Base-by-base conservation (phyloP, 2,113 vertebrate species). In the Microcebus lehilahytsara region DNA sequence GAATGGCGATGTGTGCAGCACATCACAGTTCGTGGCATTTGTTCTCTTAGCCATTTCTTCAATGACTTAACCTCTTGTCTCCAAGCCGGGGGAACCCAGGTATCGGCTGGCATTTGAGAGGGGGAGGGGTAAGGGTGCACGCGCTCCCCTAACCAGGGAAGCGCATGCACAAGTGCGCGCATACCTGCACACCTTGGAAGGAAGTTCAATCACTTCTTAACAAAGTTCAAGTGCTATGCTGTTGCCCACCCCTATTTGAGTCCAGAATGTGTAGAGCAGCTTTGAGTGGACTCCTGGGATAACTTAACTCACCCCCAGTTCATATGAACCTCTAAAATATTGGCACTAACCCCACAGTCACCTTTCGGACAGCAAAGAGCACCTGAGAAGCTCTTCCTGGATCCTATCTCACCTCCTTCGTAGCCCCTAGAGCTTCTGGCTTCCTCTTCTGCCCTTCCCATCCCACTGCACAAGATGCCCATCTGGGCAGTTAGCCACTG, bases 51-150 rank as follows among this genome's bases (percentile, higher is more conserved):
- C 13, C 14, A 10, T 49, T 12, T 23, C 23, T 64, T 78, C 79
- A 30, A 3, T 25, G 25, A 53, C 51, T 64, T 25, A 80, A 42
- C 12, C 40, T 72, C 53, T n/a, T 40, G 12, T 37, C 25, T 81
- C 51, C 25, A 27, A 0, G 0, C 34, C 37, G 42, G 32, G 56
- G n/a, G 75, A 94, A 69, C 69, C 81, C 42, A 77, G 56, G 58
- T 27, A 9, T 75, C 32, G 42, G 51, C 64, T 88, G 6, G 27
- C 12, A 1, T 58, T 10, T 80, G 72, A 91, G 53, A 27, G 22
- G 10, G 3, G 6, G 2, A 51, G 19, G 8, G 4, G 12, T 20
- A 42, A 27, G 37, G 14, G 0, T 12, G 0, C 6, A 4, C 5
- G 3, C 42, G 49, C 60, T 74, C 66, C 27, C 42, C 69, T 64